A percentile compares a stretch with the other conserved stretches of the same genome.
These are phyloP conservation scores for Actinia tenebrosa DNA, from an alignment of 64 coral and sea anemone species.

Conservation along the genomic window DNA sequence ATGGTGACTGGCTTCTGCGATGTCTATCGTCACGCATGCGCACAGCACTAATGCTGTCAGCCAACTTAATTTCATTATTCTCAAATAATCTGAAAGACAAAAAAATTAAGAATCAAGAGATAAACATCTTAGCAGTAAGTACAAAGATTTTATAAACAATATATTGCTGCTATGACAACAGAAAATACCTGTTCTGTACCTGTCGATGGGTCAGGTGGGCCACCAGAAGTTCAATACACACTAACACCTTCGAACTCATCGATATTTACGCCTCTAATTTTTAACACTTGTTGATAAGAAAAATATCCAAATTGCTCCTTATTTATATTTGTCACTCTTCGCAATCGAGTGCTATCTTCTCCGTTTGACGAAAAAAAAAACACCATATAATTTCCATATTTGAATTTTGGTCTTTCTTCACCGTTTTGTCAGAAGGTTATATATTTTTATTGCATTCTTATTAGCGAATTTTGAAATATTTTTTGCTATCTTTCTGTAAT, in stretches of 20 bases:
- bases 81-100: background rate
- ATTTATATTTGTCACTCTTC: background rate
- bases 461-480: no score
- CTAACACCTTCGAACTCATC: background rate
- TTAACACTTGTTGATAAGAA: no score
- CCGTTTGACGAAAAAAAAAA: no score
- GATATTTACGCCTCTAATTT: background rate
- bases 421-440: no score
- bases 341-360: background rate
- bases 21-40: background rate
- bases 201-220: background rate
- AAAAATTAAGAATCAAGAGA: background rate
- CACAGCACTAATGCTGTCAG: slow-evolving; percentile 7
- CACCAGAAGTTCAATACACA: background rate
- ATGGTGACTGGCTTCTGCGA: background rate
- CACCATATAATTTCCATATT: no score
- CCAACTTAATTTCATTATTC: background rate
- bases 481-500: no score
- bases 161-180: background rate
- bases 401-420: no score
- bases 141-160: background rate
- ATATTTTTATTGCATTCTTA: no score
- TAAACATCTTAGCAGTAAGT: background rate
- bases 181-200: background rate
- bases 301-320: background rate